Percentiles rank a stretch among this genome's conserved stretches.
Evolutionary conservation across 2,888 invertebrate species (phyloP).

Genomic region (Leucoptera coffeella): DNA sequence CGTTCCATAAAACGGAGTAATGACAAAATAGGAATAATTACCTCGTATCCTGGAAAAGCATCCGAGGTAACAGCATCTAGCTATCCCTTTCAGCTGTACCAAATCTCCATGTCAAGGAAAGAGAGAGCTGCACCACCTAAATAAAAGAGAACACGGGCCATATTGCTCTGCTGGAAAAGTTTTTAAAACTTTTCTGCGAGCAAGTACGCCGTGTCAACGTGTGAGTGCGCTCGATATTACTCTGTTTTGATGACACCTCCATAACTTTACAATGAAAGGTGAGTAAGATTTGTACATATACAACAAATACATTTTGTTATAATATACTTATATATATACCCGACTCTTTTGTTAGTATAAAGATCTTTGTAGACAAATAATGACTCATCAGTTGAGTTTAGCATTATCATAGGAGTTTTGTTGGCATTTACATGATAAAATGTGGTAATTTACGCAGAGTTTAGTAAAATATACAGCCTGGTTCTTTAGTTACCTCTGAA

Average conservation of each 20-base stretch:
- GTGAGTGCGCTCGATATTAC: conserved; percentile 35
- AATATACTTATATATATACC: too few relatives aligned
- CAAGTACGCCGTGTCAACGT: conserved; percentile 30
- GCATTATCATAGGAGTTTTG: too few relatives aligned
- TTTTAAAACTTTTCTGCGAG: conserved; percentile 56
- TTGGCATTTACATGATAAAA: too few relatives aligned
- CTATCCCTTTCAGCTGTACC: not conserved
- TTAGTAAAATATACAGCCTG: too few relatives aligned
- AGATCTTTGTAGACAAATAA: too few relatives aligned
- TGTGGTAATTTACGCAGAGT: too few relatives aligned
- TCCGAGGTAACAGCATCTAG: not conserved
- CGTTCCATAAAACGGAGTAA: conserved; percentile 49
- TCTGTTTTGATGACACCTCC: conserved; percentile 3
- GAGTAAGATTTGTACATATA: too few relatives aligned
- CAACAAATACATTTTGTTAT: too few relatives aligned
- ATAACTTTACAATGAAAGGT: too few relatives aligned
- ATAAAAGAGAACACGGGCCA: conserved; percentile 55
- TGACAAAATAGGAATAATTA: conserved; percentile 55
- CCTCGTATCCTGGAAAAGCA: conserved; percentile 48
- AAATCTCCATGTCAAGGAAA: not conserved
- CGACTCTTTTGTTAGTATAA: too few relatives aligned
- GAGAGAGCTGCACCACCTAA: conserved; percentile 26
- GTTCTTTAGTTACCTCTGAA: too few relatives aligned
- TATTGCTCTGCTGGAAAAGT: conserved; percentile 55
- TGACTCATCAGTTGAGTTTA: too few relatives aligned